Evolutionary conservation across 2,888 invertebrate species (phyloP).

Genomic region (Tetragonula carbonaria): DNA sequence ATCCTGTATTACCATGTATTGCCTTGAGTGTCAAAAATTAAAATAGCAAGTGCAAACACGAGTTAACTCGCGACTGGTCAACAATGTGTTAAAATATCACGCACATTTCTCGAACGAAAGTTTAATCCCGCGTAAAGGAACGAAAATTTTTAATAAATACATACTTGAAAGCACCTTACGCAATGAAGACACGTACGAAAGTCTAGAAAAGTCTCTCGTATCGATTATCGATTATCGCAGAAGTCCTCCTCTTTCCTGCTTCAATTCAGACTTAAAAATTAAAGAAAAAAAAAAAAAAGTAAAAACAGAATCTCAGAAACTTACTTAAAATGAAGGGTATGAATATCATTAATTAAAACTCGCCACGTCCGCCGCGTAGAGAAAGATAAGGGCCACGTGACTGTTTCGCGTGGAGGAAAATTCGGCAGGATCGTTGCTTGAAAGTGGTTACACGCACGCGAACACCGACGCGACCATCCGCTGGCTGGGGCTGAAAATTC

Average conservation of each 20-base stretch:
- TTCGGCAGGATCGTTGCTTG: background rate
- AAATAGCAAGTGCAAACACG: too few species aligned
- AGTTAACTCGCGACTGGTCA: too few species aligned
- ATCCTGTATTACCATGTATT: too few species aligned
- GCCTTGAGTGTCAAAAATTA: too few species aligned
- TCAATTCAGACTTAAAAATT: background rate
- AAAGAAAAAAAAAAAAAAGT: too few species aligned
- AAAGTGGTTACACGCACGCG: background rate
- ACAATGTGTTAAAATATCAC: background rate
- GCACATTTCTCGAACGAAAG: background rate
- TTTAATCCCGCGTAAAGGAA: background rate
- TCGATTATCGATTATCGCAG: too few species aligned
- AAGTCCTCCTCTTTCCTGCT: background rate
- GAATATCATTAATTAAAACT: background rate
- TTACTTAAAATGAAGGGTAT: background rate
- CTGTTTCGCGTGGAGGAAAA: background rate
- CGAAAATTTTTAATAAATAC: background rate
- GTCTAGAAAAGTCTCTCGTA: background rate
- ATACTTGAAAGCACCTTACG: too few species aligned
- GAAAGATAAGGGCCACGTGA: too few species aligned
- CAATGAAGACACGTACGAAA: background rate
- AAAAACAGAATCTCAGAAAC: too few species aligned
- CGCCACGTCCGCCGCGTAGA: too few species aligned
- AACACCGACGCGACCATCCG: background rate
- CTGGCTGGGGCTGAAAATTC: slow-evolving; percentile 21